Percentiles rank a stretch among this genome's conserved stretches.
phyloP scores from a whole-genome alignment of 2,797 vertebrate genomes.

The Sphenopsis melanotis region DNA sequence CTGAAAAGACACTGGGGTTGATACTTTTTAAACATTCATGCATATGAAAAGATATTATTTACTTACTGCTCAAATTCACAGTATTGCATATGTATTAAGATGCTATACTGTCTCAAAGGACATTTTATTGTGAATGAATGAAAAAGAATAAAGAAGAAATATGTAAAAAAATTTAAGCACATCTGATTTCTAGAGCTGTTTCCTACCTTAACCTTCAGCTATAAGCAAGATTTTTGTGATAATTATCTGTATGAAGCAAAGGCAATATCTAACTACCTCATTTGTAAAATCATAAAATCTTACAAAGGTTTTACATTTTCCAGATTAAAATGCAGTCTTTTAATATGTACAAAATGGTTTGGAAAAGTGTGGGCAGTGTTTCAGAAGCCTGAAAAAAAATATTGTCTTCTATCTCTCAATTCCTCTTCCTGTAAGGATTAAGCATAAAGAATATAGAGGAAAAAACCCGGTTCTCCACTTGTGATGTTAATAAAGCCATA shows the following conservation, averaged over 20 bases:
- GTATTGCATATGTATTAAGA: not conserved
- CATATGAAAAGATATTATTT: not conserved
- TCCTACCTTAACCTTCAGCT: not conserved
- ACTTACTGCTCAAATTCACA: not conserved
- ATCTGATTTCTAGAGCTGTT: not conserved
- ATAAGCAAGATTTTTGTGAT: not conserved
- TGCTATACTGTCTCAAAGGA: not conserved
- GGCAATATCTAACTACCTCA: not conserved
- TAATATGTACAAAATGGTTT: not conserved
- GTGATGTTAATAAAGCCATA: not conserved
- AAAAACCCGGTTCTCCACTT: not conserved
- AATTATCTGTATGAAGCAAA: not conserved
- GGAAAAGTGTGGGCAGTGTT: not conserved
- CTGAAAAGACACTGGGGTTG: not conserved
- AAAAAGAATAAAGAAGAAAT: not conserved
- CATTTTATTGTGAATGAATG: not conserved
- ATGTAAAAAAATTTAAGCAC: not conserved
- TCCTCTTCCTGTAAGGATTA: not conserved
- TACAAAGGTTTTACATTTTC: not conserved
- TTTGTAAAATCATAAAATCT: not conserved
- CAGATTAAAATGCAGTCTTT: not conserved
- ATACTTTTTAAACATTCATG: not conserved
- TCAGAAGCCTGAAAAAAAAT: not conserved
- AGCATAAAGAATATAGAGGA: not conserved
- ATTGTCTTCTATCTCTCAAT: not conserved